These are phyloP conservation scores for Lasiurus borealis DNA, from an alignment of 2,113 vertebrate species.

Conservation along the genomic window DNA sequence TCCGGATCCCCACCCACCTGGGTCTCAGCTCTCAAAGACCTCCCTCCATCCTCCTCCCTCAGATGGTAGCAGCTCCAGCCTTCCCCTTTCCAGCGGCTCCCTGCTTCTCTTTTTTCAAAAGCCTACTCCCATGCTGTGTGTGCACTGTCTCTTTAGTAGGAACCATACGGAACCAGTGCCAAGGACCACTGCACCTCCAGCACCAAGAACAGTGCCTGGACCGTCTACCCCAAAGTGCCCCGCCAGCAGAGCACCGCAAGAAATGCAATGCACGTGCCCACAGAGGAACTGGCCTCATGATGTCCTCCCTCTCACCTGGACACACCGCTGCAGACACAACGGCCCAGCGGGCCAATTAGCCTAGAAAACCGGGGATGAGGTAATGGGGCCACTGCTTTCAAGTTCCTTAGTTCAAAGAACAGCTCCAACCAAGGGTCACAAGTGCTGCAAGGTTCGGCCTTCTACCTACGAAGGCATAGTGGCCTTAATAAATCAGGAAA, in stretches of 20 bases:
- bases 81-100: neutral
- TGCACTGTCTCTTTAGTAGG: neutral
- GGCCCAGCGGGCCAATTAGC: constrained; percentile 66
- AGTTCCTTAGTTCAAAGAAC: constrained; percentile 58
- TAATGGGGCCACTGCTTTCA: constrained; percentile 10
- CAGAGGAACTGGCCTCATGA: neutral
- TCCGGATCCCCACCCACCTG: neutral
- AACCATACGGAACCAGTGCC: neutral
- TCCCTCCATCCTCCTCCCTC: neutral
- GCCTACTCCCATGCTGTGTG: neutral
- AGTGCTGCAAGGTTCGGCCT: neutral
- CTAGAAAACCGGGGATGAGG: neutral
- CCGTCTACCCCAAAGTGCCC: neutral
- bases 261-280: neutral
- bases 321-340: neutral
- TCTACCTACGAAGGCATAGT: neutral
- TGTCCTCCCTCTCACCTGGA: neutral
- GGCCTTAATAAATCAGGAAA: constrained; percentile 26
- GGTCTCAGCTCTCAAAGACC: neutral
- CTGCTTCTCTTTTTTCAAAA: neutral
- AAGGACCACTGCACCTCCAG: neutral
- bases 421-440: constrained; percentile 11
- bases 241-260: neutral
- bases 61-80: too few relatives aligned
- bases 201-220: neutral